Evolutionary conservation across 2,888 invertebrate species (phyloP), one percentile per base, ranked within the genome.

Genomic region (Periphyllus acericola): DNA sequence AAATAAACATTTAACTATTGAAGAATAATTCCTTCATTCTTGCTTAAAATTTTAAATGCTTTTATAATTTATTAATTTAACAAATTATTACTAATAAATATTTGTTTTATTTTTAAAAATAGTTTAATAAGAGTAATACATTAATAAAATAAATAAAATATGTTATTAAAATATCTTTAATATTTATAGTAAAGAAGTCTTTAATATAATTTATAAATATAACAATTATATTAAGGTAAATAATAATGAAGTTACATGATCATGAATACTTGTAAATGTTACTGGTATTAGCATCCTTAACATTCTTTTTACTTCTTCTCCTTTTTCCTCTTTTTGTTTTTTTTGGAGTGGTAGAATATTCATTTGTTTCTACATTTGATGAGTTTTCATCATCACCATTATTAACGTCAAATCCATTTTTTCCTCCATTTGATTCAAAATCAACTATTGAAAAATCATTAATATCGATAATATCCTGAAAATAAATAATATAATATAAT

Each of bases 241-340:
- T 46, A 46, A 46, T 75, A 25, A 75, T 21, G 11, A 74, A 68
- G 9, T 52, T 52, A 78, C 32, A 68, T n/a, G 76, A 32, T 76
- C 6, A 84, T 68, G 76, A 84, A 84, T 76, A 84, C 17, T 52
- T 76, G 68, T 85, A 85, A 78, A 85, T 85, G n/a, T 85, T 78
- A 85, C 46, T 78, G 68, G 11, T n/a, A 78, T 78, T 68, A 17
- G 6, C 1, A 25, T 19, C 32, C 6, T 40, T 29, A 66, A 19
- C 14, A 40, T 76, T 84, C 46, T 75, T 86, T 71, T 78, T 86
- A 29, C 60, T 81, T 40, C 29, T 71, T 21, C 34, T 87, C 81
- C 21, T 87, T 68, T 46, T 85, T 36, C 55, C 29, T 55, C 21
- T 74, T 79, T 71, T 86, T 8, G 40, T 81, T 19, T 81, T 81